phyloP scores from a whole-genome alignment of 1,140 invertebrate species.

The Diorhabda carinulata region DNA sequence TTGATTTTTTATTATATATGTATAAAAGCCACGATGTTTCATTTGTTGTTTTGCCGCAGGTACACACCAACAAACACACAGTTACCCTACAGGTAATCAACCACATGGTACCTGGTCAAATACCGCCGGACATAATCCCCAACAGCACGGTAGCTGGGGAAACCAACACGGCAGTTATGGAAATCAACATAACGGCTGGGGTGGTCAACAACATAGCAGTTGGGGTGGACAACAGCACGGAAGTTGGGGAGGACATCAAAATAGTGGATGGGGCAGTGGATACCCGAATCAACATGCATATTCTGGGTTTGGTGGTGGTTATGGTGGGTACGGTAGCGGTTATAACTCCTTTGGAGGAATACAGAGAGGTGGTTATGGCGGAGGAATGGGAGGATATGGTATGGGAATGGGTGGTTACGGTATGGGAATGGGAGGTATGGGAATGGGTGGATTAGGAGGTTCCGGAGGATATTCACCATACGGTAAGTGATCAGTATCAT shows the following conservation, averaged over 20 bases:
- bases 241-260: background rate
- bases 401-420: constrained; percentile 22
- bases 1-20: no score
- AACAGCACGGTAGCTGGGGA: constrained; percentile 5
- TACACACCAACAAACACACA: background rate
- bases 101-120: constrained; percentile 13
- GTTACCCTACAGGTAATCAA: constrained; percentile 6
- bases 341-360: constrained; percentile 13
- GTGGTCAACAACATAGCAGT: background rate
- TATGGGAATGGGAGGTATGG: constrained; percentile 18
- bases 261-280: constrained; percentile 19
- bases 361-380: constrained; percentile 13
- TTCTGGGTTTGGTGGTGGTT: background rate
- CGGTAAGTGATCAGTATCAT: background rate
- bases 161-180: background rate
- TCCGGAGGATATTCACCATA: constrained; percentile 10
- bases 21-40: no score
- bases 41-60: background rate
- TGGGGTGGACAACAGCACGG: constrained; percentile 1
- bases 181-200: background rate
- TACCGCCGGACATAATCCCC: background rate
- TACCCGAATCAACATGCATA: constrained; percentile 3
- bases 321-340: constrained; percentile 4
- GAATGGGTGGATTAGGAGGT: constrained; percentile 23
- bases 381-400: constrained; percentile 19